These are phyloP conservation scores for Tragelaphus scriptus DNA, from an alignment of 2,113 vertebrate species.

Conservation along the genomic window DNA sequence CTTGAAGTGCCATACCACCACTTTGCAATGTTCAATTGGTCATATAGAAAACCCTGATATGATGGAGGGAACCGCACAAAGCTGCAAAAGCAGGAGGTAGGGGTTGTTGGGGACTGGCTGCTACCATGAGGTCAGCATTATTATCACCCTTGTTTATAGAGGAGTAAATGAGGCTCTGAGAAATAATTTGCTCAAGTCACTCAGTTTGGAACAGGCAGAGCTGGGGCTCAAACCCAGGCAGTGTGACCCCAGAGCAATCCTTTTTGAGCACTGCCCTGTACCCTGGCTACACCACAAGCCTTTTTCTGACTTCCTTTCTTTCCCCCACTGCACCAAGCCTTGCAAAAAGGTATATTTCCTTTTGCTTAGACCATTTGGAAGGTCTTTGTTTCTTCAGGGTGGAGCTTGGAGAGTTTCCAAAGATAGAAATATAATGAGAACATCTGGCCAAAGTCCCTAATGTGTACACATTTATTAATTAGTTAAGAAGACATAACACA, in stretches of 20 bases:
- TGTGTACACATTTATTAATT: neutral
- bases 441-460: neutral
- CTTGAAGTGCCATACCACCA: neutral
- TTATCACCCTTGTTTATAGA: neutral
- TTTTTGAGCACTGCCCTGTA: neutral
- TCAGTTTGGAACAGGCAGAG: neutral
- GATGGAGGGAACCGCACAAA: neutral
- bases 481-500: neutral
- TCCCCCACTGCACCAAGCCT: neutral
- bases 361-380: conserved; percentile 34
- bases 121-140: neutral
- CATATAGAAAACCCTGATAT: neutral
- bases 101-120: neutral
- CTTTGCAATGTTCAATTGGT: neutral
- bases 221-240: neutral
- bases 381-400: conserved; percentile 42
- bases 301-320: conserved; percentile 23
- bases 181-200: neutral
- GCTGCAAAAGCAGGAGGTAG: neutral
- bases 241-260: neutral
- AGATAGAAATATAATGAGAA: neutral
- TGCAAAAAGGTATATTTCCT: conserved; percentile 18
- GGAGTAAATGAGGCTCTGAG: neutral
- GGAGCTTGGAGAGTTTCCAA: conserved; percentile 30
- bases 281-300: neutral